phyloP scores from a whole-genome alignment of 1,140 invertebrate species.

The Popillia japonica region DNA sequence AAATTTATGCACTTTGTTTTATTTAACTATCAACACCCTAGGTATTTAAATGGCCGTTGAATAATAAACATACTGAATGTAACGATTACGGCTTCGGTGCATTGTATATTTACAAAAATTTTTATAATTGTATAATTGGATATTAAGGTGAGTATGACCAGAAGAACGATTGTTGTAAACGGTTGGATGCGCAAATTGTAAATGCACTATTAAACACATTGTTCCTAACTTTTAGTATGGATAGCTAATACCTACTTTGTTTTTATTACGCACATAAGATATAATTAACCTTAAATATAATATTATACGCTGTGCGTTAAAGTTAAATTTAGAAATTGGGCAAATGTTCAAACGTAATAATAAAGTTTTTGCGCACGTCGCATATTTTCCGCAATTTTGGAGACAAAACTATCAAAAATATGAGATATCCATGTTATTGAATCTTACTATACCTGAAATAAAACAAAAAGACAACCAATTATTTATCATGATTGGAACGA shows the following conservation, averaged over 20 bases:
- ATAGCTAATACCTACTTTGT: background rate
- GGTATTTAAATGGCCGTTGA: background rate
- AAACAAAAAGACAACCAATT: too few species aligned
- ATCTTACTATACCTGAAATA: too few species aligned
- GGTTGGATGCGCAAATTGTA: background rate
- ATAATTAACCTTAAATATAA: slow-evolving; percentile 27
- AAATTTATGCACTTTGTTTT: slow-evolving; percentile 23
- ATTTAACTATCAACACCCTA: background rate
- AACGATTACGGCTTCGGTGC: background rate
- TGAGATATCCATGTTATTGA: background rate
- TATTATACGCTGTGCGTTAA: background rate
- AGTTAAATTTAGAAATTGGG: slow-evolving; percentile 15
- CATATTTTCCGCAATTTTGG: slow-evolving; percentile 1
- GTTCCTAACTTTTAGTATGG: background rate
- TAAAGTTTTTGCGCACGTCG: slow-evolving; percentile 31
- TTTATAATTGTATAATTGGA: slow-evolving; percentile 7
- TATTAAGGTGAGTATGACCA: background rate
- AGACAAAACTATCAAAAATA: slow-evolving; percentile 12
- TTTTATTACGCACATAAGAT: slow-evolving; percentile 5
- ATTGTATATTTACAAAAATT: background rate
- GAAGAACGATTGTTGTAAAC: background rate
- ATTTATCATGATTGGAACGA: too few species aligned
- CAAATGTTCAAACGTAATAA: slow-evolving; percentile 16
- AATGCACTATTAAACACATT: background rate
- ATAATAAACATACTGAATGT: slow-evolving; percentile 7